A percentile compares a stretch with the other conserved stretches of the same genome.
These are phyloP conservation scores for Furnarius figulus DNA, from an alignment of 2,113 vertebrate species.

Conservation along the genomic window DNA sequence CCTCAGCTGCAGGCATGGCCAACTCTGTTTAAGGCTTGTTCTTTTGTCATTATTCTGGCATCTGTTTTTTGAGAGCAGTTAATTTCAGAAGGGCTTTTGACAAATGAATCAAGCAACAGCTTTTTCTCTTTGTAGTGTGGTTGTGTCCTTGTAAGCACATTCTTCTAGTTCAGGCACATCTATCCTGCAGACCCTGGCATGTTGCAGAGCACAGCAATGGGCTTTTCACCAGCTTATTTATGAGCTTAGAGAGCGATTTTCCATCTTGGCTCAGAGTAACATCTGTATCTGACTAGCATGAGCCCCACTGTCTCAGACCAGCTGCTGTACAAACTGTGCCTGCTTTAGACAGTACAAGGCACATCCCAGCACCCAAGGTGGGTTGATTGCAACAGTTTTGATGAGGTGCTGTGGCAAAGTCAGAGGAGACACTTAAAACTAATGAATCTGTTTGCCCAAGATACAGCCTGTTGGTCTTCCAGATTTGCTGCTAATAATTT, in stretches of 20 bases:
- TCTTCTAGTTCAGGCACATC: neutral
- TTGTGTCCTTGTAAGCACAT: neutral
- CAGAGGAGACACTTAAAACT: neutral
- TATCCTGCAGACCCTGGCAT: neutral
- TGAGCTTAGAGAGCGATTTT: neutral
- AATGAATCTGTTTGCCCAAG: neutral
- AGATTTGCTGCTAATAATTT: neutral
- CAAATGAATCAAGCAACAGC: neutral
- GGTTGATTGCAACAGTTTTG: rapidly evolving
- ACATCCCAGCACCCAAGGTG: neutral
- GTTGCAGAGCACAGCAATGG: neutral
- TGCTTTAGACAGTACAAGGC: neutral
- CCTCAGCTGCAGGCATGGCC: neutral
- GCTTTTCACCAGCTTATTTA: neutral
- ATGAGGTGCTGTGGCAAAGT: neutral
- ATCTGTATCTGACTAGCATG: rapidly evolving
- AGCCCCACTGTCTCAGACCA: neutral
- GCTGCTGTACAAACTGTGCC: neutral
- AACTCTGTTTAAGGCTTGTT: neutral
- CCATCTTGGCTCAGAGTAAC: rapidly evolving
- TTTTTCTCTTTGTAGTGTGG: neutral
- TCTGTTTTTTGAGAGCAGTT: neutral
- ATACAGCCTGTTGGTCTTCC: neutral
- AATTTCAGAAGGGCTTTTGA: neutral
- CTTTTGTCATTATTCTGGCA: neutral